Base-by-base conservation (phyloP, 2,888 invertebrate genomes). In the Troides aeacus region DNA sequence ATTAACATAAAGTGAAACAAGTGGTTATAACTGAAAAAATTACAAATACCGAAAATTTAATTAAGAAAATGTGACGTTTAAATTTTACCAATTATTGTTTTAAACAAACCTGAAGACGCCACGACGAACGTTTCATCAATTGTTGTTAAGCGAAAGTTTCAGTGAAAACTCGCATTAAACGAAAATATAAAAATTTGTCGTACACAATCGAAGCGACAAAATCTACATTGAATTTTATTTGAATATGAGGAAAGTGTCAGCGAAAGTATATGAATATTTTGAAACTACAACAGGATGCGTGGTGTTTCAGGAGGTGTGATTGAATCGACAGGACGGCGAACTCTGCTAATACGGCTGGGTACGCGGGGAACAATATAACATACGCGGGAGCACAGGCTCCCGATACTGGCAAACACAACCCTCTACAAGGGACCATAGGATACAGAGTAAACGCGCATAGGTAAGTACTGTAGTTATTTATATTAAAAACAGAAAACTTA, bases 301-400 rank as follows among this genome's bases (percentile, higher is more conserved):
- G 86, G 86, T 90, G 84, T 90, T 92, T 90, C 92, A 92, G 92
- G 85, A 84, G 90, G 96, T 95, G 83, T 94, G 95, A 95, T 95
- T 95, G 95, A 89, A 94, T 94, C 92, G 95, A 94, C 96, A 89
- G 93, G 95, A 94, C 96, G 89, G 92, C 92, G 89, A 88, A 91
- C 93, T 94, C 94, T 87, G 89, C 94, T 89, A 94, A 94, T 89
- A 94, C 94, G 93, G 93, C 93, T 87, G 94, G 93, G 84, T 94
- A 93, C 93, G 90, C 85, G 84, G 86, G 86, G 78, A 83, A 93
- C 81, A 81, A 83, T 77, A 88, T 84, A 82, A 85, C 78, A 79
- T 89, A 89, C 86, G 76, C 84, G 85, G 93, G 90, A 87, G 91
- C 88, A 76, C 84, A 82, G 79, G 89, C 89, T 90, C 89, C 89